A percentile compares a stretch with the other conserved stretches of the same genome.
These are phyloP conservation scores for Hesperia comma DNA, from an alignment of 2,888 invertebrate species.

Conservation along the genomic window DNA sequence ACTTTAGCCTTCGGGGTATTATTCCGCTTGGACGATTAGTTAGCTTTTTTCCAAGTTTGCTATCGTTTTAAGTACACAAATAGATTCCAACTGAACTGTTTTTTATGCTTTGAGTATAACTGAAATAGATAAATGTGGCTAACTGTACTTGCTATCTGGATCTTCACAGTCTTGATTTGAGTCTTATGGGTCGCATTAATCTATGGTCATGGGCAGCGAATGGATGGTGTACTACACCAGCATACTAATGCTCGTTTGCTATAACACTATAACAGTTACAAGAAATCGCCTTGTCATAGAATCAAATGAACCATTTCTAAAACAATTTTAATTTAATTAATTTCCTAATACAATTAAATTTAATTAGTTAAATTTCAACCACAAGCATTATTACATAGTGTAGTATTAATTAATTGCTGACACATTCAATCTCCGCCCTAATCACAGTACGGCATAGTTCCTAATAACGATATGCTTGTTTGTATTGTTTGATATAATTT, in stretches of 20 bases:
- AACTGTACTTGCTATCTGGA: too few species aligned
- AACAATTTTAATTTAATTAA: background rate
- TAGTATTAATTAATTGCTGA: too few species aligned
- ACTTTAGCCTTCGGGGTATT: slow-evolving; percentile 9
- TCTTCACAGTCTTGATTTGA: too few species aligned
- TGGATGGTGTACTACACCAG: too few species aligned
- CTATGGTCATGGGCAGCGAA: too few species aligned
- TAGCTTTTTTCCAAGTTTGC: slow-evolving; percentile 3
- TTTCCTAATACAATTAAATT: background rate
- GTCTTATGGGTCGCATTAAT: too few species aligned
- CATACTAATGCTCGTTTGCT: too few species aligned
- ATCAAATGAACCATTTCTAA: background rate
- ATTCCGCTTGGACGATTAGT: slow-evolving; percentile 1
- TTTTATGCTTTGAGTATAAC: background rate
- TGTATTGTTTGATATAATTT: too few species aligned
- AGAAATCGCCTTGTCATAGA: background rate
- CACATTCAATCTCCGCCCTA: too few species aligned
- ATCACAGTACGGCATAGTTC: too few species aligned
- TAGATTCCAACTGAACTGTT: background rate
- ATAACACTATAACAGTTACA: too few species aligned
- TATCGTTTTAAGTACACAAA: background rate
- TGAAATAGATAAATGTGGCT: background rate
- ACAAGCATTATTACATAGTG: background rate
- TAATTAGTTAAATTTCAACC: slow-evolving; percentile 1
- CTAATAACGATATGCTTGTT: too few species aligned